Conservation (phyloP, 2,888 invertebrate species). For the Osmoderma eremita region DNA sequence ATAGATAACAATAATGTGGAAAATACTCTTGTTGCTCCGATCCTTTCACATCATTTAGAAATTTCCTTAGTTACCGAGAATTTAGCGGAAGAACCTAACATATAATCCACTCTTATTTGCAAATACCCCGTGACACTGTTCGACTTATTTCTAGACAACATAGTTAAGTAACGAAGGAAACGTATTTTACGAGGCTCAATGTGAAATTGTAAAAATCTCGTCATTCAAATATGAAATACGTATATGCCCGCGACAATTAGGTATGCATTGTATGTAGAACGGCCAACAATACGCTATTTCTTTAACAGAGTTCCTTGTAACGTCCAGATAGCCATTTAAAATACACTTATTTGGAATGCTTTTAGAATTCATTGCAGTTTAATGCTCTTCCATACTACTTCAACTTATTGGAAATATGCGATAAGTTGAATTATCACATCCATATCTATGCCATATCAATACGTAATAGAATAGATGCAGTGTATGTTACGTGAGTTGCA, state of each 20-base stretch:
- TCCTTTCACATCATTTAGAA: too few relatives aligned
- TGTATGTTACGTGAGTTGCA: neutral
- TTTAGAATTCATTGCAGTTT: slow-evolving; percentile 13
- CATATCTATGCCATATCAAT: neutral
- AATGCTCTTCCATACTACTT: neutral
- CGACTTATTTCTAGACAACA: too few relatives aligned
- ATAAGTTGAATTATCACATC: slow-evolving; percentile 6
- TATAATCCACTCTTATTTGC: too few relatives aligned
- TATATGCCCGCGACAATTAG: neutral
- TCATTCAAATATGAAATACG: neutral
- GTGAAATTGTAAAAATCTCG: neutral
- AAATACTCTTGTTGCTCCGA: too few relatives aligned
- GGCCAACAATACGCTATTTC: neutral
- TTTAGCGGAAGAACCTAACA: too few relatives aligned
- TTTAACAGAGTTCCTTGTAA: neutral
- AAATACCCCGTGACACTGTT: too few relatives aligned
- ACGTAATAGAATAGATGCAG: neutral
- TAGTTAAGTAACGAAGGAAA: too few relatives aligned
- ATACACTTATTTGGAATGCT: slow-evolving; percentile 10
- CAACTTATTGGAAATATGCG: slow-evolving; percentile 1
- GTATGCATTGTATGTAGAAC: neutral
- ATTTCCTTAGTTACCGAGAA: too few relatives aligned
- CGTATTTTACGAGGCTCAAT: neutral
- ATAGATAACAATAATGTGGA: too few relatives aligned
- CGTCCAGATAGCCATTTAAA: neutral